A percentile compares a stretch with the other conserved stretches of the same genome.
phyloP scores from a whole-genome alignment of 2,888 invertebrate species.

The Mythimna pallens region DNA sequence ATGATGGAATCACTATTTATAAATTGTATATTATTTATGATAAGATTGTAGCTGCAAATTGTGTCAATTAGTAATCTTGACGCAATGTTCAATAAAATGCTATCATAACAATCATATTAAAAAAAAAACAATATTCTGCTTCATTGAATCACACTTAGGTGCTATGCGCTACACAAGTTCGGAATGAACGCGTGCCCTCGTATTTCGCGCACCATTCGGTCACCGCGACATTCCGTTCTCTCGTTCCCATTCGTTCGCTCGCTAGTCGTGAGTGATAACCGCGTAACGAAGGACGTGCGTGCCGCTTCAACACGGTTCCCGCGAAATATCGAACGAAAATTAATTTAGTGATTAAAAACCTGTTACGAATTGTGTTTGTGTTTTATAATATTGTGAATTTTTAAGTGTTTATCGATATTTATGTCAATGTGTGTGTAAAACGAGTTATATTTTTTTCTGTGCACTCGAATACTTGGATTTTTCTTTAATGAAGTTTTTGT shows the following conservation, averaged over 20 bases:
- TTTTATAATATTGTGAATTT: conserved; percentile 69
- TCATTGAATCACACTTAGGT: conserved; percentile 46
- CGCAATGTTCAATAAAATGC: conserved; percentile 20
- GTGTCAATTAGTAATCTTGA: conserved; percentile 21
- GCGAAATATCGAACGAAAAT: conserved; percentile 78
- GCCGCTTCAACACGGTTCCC: conserved; percentile 69
- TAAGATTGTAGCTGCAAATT: conserved; percentile 33
- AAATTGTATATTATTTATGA: conserved; percentile 23
- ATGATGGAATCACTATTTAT: conserved; percentile 16
- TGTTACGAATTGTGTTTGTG: conserved; percentile 72
- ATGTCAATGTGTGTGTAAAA: conserved; percentile 81
- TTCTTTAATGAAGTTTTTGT: conserved; percentile 81
- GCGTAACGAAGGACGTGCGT: conserved; percentile 70
- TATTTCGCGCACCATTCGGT: conserved; percentile 72
- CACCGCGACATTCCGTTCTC: conserved; percentile 72
- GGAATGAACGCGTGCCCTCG: conserved; percentile 64
- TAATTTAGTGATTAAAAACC: conserved; percentile 74
- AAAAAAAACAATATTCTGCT: conserved; percentile 27
- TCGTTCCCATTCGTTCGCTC: conserved; percentile 75
- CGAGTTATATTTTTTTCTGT: conserved; percentile 77
- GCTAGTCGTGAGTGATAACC: conserved; percentile 86
- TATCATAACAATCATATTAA: conserved; percentile 19
- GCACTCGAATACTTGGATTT: conserved; percentile 81
- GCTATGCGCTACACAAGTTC: conserved; percentile 41
- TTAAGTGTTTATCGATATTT: conserved; percentile 69